Percentiles rank a stretch among this genome's conserved stretches.
Evolutionary conservation across 2,888 invertebrate genomes (phyloP).

Genomic region (Epinotia nisella): DNA sequence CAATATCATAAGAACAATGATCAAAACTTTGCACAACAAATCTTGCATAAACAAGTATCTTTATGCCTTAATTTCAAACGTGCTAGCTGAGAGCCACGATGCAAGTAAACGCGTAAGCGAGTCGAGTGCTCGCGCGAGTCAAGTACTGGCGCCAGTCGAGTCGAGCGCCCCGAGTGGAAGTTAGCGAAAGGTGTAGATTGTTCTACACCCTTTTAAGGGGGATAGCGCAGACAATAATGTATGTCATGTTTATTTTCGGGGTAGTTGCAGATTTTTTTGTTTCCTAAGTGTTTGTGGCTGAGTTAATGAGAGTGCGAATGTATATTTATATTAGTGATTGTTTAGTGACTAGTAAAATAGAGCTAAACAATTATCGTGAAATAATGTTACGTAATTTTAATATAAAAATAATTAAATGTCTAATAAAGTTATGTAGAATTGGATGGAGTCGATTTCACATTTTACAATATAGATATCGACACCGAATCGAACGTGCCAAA

Average conservation of each 20-base stretch:
- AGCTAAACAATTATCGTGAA: background rate
- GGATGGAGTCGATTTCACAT: background rate
- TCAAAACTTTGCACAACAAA: background rate
- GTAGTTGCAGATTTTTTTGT: background rate
- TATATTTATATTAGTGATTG: too few species aligned
- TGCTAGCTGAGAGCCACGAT: background rate
- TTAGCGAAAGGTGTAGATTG: slow-evolving; percentile 25
- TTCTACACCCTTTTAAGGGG: slow-evolving; percentile 18
- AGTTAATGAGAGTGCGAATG: too few species aligned
- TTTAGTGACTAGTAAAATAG: too few species aligned
- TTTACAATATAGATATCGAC: too few species aligned
- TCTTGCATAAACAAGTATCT: background rate
- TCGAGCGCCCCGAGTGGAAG: slow-evolving; percentile 21
- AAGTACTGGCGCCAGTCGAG: slow-evolving; percentile 30
- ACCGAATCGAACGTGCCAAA: too few species aligned
- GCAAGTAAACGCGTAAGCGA: background rate
- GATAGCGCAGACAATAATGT: slow-evolving; percentile 6
- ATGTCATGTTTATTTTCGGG: background rate
- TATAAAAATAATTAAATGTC: background rate
- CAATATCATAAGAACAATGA: background rate
- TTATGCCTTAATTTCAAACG: background rate
- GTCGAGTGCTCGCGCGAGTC: slow-evolving; percentile 11
- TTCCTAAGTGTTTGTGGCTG: background rate
- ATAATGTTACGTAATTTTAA: background rate
- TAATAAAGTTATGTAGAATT: background rate